A percentile compares a stretch with the other conserved stretches of the same genome.
Evolutionary conservation across 2,113 vertebrate species (phyloP).

Genomic region (Ammospiza caudacuta): DNA sequence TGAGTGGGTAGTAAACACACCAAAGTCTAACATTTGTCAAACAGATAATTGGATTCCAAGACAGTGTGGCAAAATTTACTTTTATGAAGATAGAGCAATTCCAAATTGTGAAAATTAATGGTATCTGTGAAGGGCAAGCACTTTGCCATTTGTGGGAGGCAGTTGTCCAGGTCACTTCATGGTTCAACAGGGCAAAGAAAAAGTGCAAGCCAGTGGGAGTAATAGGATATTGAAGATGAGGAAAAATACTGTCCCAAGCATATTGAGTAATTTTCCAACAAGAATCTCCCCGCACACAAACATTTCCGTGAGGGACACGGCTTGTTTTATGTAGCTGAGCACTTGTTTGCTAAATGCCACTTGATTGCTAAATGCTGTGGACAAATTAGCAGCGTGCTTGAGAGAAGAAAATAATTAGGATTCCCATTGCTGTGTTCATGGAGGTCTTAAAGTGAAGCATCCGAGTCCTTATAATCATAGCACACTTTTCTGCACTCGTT

Average conservation of each 20-base stretch:
- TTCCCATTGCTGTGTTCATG: neutral
- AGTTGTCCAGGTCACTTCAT: neutral
- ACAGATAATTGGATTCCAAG: neutral
- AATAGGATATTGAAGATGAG: neutral
- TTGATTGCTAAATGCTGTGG: neutral
- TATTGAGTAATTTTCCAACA: neutral
- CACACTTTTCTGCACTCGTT: neutral
- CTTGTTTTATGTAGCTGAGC: neutral
- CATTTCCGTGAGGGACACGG: fast-evolving
- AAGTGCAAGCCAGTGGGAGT: neutral
- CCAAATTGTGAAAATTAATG: neutral
- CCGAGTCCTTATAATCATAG: neutral
- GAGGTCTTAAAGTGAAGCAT: neutral
- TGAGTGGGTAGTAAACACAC: neutral
- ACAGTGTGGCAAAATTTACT: neutral
- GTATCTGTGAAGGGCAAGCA: neutral
- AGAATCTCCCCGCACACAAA: neutral
- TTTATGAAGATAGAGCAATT: neutral
- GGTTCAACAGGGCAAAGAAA: neutral
- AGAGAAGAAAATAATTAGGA: neutral
- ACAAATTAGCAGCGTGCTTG: neutral
- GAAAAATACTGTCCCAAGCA: neutral
- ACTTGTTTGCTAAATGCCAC: neutral
- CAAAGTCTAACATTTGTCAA: neutral
- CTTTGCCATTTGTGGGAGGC: neutral